Evolutionary conservation across 1,140 invertebrate species (phyloP).

Genomic region (Homalodisca vitripennis): DNA sequence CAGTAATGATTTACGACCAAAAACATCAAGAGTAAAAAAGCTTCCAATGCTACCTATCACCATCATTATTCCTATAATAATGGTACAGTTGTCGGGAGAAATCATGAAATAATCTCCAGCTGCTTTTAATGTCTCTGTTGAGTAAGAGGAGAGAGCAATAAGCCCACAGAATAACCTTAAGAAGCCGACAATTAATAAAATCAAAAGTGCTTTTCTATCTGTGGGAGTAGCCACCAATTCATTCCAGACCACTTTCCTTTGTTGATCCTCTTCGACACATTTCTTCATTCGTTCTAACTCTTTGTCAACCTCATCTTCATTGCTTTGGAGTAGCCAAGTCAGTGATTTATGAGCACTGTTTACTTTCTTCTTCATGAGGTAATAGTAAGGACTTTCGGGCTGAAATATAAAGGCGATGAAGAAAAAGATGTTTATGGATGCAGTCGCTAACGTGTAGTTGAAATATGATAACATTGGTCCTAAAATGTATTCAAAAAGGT

Average conservation of each 20-base stretch:
- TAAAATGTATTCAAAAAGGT: constrained; percentile 70
- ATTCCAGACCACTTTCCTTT: constrained; percentile 12
- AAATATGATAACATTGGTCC: constrained; percentile 70
- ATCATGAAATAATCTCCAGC: constrained; percentile 23
- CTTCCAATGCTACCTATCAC: constrained; percentile 48
- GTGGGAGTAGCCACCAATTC: constrained; percentile 34
- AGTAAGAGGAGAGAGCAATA: constrained; percentile 37
- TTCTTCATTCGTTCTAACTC: constrained; percentile 36
- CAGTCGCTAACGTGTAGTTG: constrained; percentile 61
- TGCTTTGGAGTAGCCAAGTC: constrained; percentile 58
- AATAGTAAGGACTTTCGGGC: constrained; percentile 79
- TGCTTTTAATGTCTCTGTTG: constrained; percentile 33
- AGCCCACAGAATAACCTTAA: constrained; percentile 37
- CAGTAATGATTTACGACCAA: constrained; percentile 67
- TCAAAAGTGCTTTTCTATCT: constrained; percentile 36
- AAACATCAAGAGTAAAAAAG: constrained; percentile 56
- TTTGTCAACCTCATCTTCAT: constrained; percentile 25
- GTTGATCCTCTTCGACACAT: constrained; percentile 30
- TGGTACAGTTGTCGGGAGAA: constrained; percentile 35
- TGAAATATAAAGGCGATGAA: constrained; percentile 66
- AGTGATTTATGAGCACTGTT: constrained; percentile 56
- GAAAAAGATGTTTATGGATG: constrained; percentile 60
- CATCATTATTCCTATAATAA: constrained; percentile 38
- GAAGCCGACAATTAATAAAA: constrained; percentile 35
- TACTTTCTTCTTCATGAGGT: constrained; percentile 56